These are phyloP conservation scores for Amitus sp. DNA, from an alignment of 2,888 invertebrate species.

Conservation along the genomic window DNA sequence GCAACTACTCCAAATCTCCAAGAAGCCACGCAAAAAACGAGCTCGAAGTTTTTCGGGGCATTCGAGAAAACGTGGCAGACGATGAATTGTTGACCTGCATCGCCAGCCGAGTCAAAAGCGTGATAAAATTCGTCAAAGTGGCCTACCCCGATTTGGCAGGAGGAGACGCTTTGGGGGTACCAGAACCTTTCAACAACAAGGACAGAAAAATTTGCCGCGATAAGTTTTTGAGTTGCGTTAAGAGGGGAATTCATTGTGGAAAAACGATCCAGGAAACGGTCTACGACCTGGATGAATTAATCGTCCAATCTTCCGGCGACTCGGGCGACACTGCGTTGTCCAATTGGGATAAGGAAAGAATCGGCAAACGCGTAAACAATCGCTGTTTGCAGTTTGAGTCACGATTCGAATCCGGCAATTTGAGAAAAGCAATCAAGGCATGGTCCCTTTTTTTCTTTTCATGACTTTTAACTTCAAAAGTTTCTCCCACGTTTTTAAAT, in stretches of 20 bases:
- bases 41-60: conserved; percentile 38
- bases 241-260: conserved; percentile 73
- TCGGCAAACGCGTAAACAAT: conserved; percentile 51
- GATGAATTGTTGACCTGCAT: conserved; percentile 64
- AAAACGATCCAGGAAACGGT: conserved; percentile 72
- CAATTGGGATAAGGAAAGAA: conserved; percentile 53
- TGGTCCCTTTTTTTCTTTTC: no score
- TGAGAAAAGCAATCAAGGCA: conserved; percentile 85
- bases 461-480: no score
- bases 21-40: background rate
- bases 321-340: conserved; percentile 33
- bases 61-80: conserved; percentile 33
- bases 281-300: conserved; percentile 75
- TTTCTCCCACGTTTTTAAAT: no score
- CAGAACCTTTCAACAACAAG: conserved; percentile 72
- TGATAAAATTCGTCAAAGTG: conserved; percentile 77
- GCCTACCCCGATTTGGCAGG: conserved; percentile 80
- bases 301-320: conserved; percentile 40
- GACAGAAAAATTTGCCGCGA: conserved; percentile 69
- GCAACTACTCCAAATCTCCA: conserved; percentile 3
- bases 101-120: conserved; percentile 71
- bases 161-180: conserved; percentile 68
- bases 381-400: conserved; percentile 79
- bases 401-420: conserved; percentile 87
- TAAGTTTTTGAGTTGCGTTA: conserved; percentile 75